A percentile compares a stretch with the other conserved stretches of the same genome.
These are phyloP conservation scores for Oreochromis grahami DNA, from an alignment of 2,797 vertebrate species.

Conservation along the genomic window DNA sequence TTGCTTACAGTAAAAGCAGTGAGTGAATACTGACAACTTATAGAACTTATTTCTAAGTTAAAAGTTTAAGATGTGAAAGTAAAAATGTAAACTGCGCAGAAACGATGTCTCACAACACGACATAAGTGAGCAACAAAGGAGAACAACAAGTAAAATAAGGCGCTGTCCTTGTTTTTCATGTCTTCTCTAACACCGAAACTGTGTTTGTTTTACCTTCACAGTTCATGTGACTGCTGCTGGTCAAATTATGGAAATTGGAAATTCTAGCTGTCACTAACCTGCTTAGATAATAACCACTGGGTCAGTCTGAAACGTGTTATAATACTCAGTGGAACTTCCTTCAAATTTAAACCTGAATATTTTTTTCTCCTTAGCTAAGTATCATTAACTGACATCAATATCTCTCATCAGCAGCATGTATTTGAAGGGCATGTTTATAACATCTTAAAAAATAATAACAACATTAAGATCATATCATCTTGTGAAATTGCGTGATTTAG, in stretches of 20 bases:
- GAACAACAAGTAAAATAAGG: background rate
- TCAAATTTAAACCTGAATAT: background rate
- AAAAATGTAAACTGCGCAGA: background rate
- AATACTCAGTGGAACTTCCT: background rate
- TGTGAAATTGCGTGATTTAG: accelerated
- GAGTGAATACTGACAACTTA: background rate
- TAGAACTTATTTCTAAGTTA: background rate
- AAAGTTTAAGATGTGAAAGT: background rate
- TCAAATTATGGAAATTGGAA: background rate
- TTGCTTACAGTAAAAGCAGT: background rate
- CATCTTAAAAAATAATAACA: background rate
- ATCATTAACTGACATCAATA: background rate
- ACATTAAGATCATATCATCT: background rate
- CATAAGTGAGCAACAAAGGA: background rate
- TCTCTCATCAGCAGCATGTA: accelerated
- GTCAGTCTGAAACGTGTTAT: background rate
- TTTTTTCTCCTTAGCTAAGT: background rate
- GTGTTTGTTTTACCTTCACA: background rate
- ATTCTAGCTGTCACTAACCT: accelerated
- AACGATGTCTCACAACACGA: background rate
- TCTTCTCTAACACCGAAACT: background rate
- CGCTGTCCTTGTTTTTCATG: background rate
- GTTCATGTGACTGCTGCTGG: background rate
- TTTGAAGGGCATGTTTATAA: background rate
- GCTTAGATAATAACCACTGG: background rate